These are phyloP conservation scores for Pseudopodoces humilis DNA, from an alignment of 2,113 vertebrate species.

Conservation along the genomic window DNA sequence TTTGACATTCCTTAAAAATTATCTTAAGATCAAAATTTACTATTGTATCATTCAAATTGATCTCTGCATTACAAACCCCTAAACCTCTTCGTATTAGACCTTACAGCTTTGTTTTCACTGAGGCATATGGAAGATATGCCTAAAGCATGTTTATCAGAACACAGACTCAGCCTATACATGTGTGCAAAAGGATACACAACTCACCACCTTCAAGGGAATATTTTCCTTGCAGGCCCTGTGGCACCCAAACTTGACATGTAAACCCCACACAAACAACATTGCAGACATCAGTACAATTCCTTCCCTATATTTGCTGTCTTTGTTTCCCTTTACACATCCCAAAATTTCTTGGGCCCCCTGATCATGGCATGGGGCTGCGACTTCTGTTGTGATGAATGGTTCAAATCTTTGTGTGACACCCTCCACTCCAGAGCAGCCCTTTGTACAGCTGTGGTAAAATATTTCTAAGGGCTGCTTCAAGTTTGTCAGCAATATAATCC, in stretches of 20 bases:
- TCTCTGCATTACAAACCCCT: not conserved
- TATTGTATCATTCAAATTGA: not conserved
- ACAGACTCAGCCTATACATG: too few relatives aligned
- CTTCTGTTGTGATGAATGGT: not conserved
- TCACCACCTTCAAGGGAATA: not conserved
- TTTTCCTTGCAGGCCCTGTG: not conserved
- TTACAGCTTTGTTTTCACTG: not conserved
- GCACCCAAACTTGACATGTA: not conserved
- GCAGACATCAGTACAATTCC: fast-evolving
- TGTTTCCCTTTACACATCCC: not conserved
- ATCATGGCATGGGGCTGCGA: not conserved
- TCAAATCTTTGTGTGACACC: not conserved
- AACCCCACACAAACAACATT: not conserved
- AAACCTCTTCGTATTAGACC: not conserved
- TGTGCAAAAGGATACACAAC: not conserved
- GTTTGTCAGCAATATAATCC: not conserved
- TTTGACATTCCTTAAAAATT: not conserved
- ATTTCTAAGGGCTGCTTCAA: not conserved
- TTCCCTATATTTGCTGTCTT: not conserved
- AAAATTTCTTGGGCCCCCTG: not conserved
- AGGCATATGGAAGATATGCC: not conserved
- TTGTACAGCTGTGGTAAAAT: not conserved
- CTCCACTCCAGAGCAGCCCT: not conserved
- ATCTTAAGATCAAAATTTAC: not conserved
- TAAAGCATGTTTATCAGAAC: not conserved